Evolutionary conservation across 2,113 vertebrate genomes (phyloP).

Genomic region (Seriola dumerili): DNA sequence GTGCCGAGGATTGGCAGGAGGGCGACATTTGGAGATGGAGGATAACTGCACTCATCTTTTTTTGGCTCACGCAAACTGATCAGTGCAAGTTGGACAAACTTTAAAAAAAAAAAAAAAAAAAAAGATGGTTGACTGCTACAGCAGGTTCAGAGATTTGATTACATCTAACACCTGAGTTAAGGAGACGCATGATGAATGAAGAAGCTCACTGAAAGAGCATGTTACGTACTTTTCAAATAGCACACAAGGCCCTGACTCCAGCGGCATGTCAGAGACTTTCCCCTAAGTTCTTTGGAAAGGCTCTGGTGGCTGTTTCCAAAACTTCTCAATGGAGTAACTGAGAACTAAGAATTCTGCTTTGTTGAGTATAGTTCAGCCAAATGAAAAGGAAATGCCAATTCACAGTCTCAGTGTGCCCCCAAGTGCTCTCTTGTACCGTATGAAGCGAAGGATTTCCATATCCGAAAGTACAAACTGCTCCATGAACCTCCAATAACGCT

Average conservation of each 20-base stretch:
- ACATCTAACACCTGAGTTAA: conserved; percentile 9
- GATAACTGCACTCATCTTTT: conserved; percentile 28
- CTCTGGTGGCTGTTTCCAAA: conserved; percentile 30
- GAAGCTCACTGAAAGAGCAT: not conserved
- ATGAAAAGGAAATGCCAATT: conserved; percentile 62
- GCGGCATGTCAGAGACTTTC: conserved; percentile 19
- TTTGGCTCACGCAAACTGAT: not conserved
- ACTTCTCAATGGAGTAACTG: conserved; percentile 25
- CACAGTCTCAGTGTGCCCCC: conserved; percentile 35
- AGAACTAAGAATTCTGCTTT: conserved; percentile 37
- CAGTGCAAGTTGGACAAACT: not conserved
- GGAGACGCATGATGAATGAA: conserved; percentile 2
- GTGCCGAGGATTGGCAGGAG: conserved; percentile 23
- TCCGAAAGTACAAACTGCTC: conserved; percentile 32
- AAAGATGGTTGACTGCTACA: not conserved
- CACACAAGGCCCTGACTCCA: conserved; percentile 17
- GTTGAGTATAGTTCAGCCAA: conserved; percentile 43
- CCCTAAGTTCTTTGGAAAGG: conserved; percentile 33
- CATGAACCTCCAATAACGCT: conserved; percentile 22
- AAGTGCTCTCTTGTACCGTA: conserved; percentile 30
- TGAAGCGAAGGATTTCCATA: conserved; percentile 37
- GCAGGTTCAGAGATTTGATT: not conserved
- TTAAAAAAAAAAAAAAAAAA: not conserved
- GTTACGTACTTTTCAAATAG: conserved; percentile 40
- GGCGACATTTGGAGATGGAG: conserved; percentile 24